Evolutionary conservation across 2,797 vertebrate species (phyloP).

Genomic region (Cynodonichthys magdalenae): DNA sequence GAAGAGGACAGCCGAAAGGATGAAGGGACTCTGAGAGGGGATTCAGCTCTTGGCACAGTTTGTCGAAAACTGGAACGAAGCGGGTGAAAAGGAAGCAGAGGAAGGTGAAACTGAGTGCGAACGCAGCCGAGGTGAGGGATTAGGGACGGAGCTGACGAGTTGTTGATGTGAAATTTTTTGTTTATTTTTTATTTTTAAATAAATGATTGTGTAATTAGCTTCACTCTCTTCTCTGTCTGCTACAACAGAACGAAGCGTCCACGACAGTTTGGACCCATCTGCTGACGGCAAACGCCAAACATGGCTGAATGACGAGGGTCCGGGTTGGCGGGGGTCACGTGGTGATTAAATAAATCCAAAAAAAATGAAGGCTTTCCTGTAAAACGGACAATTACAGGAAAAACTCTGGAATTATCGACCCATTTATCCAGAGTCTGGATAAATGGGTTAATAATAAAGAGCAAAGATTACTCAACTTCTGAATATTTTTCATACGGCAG

Average conservation of each 20-base stretch:
- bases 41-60: conserved; percentile 47
- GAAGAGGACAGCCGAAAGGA: conserved; percentile 51
- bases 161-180: conserved; percentile 29
- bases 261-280: conserved; percentile 29
- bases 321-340: conserved; percentile 40
- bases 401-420: too few species aligned
- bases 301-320: conserved; percentile 12
- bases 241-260: conserved; percentile 50
- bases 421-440: too few species aligned
- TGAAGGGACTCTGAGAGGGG: conserved; percentile 36
- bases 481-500: conserved; percentile 1
- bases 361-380: conserved; percentile 1
- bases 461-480: conserved; percentile 6
- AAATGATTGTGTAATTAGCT: conserved; percentile 41
- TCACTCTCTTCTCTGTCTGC: conserved; percentile 41
- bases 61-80: conserved; percentile 44
- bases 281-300: conserved; percentile 18
- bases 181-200: too few species aligned
- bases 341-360: conserved; percentile 31
- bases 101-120: conserved; percentile 53
- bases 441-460: background rate
- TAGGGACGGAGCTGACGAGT: conserved; percentile 18
- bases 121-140: background rate
- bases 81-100: conserved; percentile 32
- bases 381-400: conserved; percentile 14